Evolutionary conservation across 2,797 vertebrate species (phyloP).

Genomic region (Podarcis lilfordi): DNA sequence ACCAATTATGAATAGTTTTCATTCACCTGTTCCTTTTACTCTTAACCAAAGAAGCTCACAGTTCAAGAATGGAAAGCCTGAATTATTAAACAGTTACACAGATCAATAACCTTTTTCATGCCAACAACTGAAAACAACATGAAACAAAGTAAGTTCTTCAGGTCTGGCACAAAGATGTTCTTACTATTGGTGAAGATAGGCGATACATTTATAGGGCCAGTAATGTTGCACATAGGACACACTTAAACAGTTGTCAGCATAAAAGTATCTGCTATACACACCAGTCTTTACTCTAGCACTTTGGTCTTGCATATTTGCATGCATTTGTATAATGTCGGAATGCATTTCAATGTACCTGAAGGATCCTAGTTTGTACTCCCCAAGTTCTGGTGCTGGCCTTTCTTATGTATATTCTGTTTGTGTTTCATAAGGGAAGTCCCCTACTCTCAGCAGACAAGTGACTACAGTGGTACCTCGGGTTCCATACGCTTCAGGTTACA

Average conservation of each 20-base stretch:
- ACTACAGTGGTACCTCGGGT: background rate
- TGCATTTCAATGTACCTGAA: background rate
- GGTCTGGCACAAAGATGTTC: background rate
- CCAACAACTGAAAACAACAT: slow-evolving; percentile 61
- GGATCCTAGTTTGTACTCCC: background rate
- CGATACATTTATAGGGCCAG: background rate
- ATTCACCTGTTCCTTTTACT: slow-evolving; percentile 61
- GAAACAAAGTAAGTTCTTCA: slow-evolving; percentile 44
- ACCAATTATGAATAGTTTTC: slow-evolving; percentile 62
- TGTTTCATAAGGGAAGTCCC: background rate
- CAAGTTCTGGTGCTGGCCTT: background rate
- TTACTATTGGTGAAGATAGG: background rate
- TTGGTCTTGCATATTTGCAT: background rate
- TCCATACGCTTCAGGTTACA: too few relatives aligned
- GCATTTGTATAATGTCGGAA: background rate
- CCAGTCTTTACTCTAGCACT: background rate
- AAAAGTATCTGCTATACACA: background rate
- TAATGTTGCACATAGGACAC: background rate
- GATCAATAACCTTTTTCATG: slow-evolving; percentile 63
- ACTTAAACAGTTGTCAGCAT: background rate
- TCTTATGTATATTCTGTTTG: background rate
- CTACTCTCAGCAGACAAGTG: background rate
- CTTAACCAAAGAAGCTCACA: slow-evolving; percentile 57
- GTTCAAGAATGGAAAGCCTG: slow-evolving; percentile 63
- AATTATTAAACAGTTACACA: slow-evolving; percentile 64